Percentiles rank a stretch among this genome's conserved stretches.
Conservation (phyloP, 1,140 invertebrate species). For the Drosophila yakuba region DNA sequence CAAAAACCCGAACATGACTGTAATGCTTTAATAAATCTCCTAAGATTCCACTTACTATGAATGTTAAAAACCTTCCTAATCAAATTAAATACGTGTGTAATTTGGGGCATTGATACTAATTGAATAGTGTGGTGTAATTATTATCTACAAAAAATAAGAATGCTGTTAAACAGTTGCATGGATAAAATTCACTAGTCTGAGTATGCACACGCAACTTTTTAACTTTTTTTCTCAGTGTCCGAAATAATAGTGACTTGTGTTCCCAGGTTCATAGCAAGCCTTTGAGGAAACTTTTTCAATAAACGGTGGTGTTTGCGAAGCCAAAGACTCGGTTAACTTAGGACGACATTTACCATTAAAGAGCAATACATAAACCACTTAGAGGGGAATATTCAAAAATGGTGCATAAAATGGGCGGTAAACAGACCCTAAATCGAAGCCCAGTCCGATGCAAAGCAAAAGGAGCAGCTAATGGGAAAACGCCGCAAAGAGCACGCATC, state of each 20-base stretch:
- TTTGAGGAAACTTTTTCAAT: constrained; percentile 37
- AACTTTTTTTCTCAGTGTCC: constrained; percentile 2
- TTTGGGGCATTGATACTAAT: no score
- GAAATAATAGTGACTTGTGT: constrained; percentile 29
- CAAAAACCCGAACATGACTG: background rate
- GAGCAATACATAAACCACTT: constrained; percentile 35
- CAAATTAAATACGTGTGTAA: background rate
- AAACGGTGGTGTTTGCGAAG: constrained; percentile 41
- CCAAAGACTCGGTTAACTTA: constrained; percentile 27
- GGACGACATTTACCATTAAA: constrained; percentile 25
- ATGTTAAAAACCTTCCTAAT: background rate
- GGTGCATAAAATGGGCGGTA: constrained; percentile 29
- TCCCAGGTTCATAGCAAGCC: constrained; percentile 1
- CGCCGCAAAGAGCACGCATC: constrained; percentile 29
- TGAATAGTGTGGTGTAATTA: no score
- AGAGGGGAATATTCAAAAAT: constrained; percentile 25
- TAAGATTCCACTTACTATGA: no score
- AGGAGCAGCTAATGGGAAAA: constrained; percentile 19
- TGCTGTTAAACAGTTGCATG: no score
- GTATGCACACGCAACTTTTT: no score
- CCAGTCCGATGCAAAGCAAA: constrained; percentile 1
- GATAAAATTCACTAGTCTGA: no score
- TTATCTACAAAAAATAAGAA: no score
- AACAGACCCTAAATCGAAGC: constrained; percentile 25
- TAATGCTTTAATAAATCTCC: no score